Evolutionary conservation across 2,888 invertebrate genomes (phyloP), one percentile per base, ranked within the genome.

Genomic region (Aproaerema taeniolella): DNA sequence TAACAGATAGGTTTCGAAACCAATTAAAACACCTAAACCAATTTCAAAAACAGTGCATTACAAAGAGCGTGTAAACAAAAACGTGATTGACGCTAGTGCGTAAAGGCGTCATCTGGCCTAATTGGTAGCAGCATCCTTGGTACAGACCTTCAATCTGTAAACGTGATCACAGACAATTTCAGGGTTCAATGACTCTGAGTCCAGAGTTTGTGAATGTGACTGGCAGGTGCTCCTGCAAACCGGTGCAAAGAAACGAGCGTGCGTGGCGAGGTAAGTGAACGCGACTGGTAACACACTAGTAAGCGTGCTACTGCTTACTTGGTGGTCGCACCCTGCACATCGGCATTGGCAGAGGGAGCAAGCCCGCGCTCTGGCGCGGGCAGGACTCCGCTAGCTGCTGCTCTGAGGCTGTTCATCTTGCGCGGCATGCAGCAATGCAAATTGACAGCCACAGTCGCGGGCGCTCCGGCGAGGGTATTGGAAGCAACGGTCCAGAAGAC

Each of bases 361-460:
- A 55, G 83, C 83, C 85, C 82, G 83, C 86, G 81, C 50, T 47
- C 50, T 62, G 49, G 60, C 81, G 78, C 85, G 85, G 82, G 83
- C 85, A 34, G 75, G 78, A 57, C 72, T 77, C 77, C 81, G 85
- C 85, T 86, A 90, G 89, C 90, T 90, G 89, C 90, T 90, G 88
- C 67, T 87, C 67, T 76, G 76, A 56, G 58, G 66, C 57, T 69
- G 69, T 42, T 87, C 89, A 80, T 91, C 91, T 71, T 92, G 93
- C 61, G 91, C 95, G 72, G 95, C 92, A 88, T 95, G 95, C 71
- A 95, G 91, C 71, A 95, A 89, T 67, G 95, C 95, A 87, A 95
- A 95, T 86, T 95, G 94, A 89, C 95, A 95, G 86, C 94, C 94
- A 79, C 95, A 95, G 82, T 95, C 95, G 74, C 95, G 92, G 56